phyloP scores from a whole-genome alignment of 1,140 invertebrate genomes.

The Habropoda laboriosa region DNA sequence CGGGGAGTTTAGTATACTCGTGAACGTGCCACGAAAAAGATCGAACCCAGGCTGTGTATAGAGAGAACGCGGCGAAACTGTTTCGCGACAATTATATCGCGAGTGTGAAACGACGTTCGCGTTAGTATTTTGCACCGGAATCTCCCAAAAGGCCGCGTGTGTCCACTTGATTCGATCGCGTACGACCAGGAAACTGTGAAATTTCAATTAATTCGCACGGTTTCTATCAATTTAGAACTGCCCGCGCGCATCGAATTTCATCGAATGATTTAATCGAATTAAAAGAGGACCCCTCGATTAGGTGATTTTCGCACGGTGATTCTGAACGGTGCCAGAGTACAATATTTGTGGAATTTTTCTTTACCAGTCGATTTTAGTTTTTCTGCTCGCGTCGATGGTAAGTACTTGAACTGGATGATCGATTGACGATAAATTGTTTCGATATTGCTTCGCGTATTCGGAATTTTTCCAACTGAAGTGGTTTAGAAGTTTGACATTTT shows the following conservation, averaged over 20 bases:
- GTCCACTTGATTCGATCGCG: not conserved
- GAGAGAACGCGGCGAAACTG: too few species aligned
- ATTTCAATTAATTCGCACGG: not conserved
- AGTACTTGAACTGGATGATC: too few species aligned
- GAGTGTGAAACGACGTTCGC: not conserved
- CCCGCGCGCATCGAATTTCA: not conserved
- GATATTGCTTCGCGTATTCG: too few species aligned
- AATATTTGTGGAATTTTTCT: too few species aligned
- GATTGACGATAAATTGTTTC: too few species aligned
- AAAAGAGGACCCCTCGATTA: not conserved
- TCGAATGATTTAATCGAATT: not conserved
- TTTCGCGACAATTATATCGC: not conserved
- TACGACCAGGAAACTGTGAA: not conserved
- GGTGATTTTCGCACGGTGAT: not conserved
- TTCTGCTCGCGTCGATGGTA: too few species aligned
- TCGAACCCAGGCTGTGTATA: not conserved
- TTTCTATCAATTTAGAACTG: not conserved
- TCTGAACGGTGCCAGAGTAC: too few species aligned
- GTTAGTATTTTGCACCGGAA: not conserved
- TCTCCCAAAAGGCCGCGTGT: not conserved
- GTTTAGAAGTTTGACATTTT: too few species aligned
- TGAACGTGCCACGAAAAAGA: not conserved
- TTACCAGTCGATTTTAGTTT: not conserved
- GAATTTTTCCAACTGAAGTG: too few species aligned
- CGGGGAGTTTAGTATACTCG: not conserved